phyloP scores from a whole-genome alignment of 2,888 invertebrate species.

The Pocota personata region DNA sequence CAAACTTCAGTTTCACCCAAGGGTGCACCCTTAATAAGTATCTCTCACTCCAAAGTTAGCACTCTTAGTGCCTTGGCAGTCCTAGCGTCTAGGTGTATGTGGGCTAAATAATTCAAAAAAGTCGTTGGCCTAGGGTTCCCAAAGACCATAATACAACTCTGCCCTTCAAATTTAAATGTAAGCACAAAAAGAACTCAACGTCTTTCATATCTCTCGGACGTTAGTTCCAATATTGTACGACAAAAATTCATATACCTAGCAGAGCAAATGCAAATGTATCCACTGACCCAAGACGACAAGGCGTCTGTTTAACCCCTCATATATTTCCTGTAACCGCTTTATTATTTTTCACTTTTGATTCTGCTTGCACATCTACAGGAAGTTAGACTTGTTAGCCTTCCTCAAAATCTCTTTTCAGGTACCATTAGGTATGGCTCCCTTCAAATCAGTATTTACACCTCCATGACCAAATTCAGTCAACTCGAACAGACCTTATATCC shows the following conservation, averaged over 20 bases:
- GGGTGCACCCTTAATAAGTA: too few relatives aligned
- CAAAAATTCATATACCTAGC: not conserved
- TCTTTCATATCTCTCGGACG: too few relatives aligned
- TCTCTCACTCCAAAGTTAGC: too few relatives aligned
- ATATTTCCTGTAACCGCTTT: not conserved
- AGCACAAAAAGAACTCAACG: too few relatives aligned
- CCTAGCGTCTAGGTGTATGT: too few relatives aligned
- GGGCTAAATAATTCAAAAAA: too few relatives aligned
- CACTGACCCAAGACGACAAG: not conserved
- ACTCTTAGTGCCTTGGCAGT: too few relatives aligned
- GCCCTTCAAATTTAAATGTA: too few relatives aligned
- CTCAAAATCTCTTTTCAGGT: not conserved
- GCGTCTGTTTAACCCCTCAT: not conserved
- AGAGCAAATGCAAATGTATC: not conserved
- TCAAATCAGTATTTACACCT: constrained; percentile 14
- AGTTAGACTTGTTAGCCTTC: not conserved
- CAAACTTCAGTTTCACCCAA: too few relatives aligned
- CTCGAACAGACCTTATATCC: constrained; percentile 30
- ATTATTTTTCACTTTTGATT: not conserved
- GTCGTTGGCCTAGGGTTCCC: too few relatives aligned
- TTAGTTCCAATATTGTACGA: too few relatives aligned
- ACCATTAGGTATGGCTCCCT: not conserved
- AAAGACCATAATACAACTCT: too few relatives aligned
- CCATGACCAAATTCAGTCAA: constrained; percentile 28
- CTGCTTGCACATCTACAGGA: not conserved